These are phyloP conservation scores for Dendropsophus ebraccatus DNA, from an alignment of 2,113 vertebrate genomes.

Conservation along the genomic window DNA sequence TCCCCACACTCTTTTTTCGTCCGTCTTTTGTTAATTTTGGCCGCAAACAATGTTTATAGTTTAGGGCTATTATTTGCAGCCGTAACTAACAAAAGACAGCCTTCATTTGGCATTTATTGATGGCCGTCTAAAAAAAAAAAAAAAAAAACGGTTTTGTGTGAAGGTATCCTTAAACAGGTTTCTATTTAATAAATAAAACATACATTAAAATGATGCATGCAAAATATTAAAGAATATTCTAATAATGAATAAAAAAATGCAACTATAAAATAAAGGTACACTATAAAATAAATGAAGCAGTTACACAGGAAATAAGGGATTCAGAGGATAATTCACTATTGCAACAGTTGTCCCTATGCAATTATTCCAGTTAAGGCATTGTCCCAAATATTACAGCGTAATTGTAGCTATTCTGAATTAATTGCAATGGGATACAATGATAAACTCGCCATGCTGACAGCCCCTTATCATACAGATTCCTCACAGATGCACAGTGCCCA, in stretches of 20 bases:
- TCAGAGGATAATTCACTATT: slow-evolving; percentile 16
- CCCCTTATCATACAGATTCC: slow-evolving; percentile 28
- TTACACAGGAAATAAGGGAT: slow-evolving; percentile 4
- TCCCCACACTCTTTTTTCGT: too few relatives aligned
- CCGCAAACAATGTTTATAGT: too few relatives aligned
- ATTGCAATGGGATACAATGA: slow-evolving; percentile 39
- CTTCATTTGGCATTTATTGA: too few relatives aligned
- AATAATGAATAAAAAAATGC: not conserved
- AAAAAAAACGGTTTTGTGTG: too few relatives aligned
- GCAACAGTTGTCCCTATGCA: slow-evolving; percentile 23
- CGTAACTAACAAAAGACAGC: too few relatives aligned
- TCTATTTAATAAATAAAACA: too few relatives aligned
- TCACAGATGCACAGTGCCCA: not conserved
- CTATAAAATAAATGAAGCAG: not conserved
- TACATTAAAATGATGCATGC: too few relatives aligned
- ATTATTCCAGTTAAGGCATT: slow-evolving; percentile 24
- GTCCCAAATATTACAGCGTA: slow-evolving; percentile 22
- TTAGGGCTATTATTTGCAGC: too few relatives aligned
- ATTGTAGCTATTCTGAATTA: slow-evolving; percentile 45
- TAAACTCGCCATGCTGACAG: slow-evolving; percentile 20
- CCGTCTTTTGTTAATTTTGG: too few relatives aligned
- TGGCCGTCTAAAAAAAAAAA: too few relatives aligned
- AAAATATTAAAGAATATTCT: not conserved
- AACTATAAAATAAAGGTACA: not conserved
- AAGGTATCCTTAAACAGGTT: too few relatives aligned